Base-by-base conservation (phyloP, 2,797 vertebrate genomes). In the Philypnodon macrostomus region DNA sequence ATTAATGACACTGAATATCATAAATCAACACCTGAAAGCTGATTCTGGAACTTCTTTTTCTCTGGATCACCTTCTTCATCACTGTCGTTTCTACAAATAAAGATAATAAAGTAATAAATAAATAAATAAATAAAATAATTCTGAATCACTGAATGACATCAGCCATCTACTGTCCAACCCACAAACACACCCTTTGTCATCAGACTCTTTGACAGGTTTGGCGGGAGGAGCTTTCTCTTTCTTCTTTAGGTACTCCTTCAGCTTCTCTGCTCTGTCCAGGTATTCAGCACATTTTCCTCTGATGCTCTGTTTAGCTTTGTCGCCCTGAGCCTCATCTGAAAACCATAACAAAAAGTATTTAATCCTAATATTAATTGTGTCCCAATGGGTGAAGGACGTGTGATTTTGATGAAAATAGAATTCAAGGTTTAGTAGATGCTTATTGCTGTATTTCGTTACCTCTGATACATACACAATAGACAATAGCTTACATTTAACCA, bases 11-110 rank as follows among this genome's bases (percentile, higher is more conserved):
- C 5, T 1, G 13, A 46, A 1, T 11, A 48, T 16, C 40, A 69
- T 77, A 77, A 91, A 96, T 9, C 1, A 44, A 18, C 31, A 44
- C 96, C 93, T 93, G 96, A 90, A 68, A 99, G 94, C 54, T 99
- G 96, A 83, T 93, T 97, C 82, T 98, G 96, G 51, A 98, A 91
- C 69, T 98, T 99, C 91, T 96, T 98, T 87, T 96, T 98, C 79
- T 98, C 96, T 50, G 95, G 93, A 70, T 98, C 86, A 42, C 91
- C 94, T 63, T 94, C 95, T 9, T 95, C 95, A 87, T 98, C 97
- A 39, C 95, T 98, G 52, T 98, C 96, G 89, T 95, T 98, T 80
- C 97, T 99, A 68, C 2, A 61, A 19, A 69, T 19, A 53, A 39
- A 52, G 2, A 50, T 7, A 57, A 14, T 4, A 16, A 14, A 11